Percentiles rank a stretch among this genome's conserved stretches.
Evolutionary conservation across 1,140 invertebrate genomes (phyloP).

Genomic region (Atta colombica): DNA sequence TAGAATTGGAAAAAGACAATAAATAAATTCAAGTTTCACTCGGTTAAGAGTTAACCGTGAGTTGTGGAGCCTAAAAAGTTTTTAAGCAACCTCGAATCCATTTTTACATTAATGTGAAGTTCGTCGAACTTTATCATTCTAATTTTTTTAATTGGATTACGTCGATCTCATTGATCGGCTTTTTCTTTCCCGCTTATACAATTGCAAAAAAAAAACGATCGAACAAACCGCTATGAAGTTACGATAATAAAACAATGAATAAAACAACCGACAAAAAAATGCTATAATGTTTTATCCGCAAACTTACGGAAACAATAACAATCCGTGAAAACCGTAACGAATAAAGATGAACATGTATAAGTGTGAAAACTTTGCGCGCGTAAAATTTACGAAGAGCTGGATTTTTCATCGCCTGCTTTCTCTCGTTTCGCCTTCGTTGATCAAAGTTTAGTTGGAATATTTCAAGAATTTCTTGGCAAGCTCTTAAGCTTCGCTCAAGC

Average conservation of each 20-base stretch:
- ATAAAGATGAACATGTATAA: not conserved
- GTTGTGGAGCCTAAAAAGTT: not conserved
- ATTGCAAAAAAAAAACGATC: constrained; percentile 3
- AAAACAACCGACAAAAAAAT: not conserved
- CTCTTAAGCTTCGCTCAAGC: not conserved
- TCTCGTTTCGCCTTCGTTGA: constrained; percentile 2
- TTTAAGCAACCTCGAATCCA: constrained; percentile 19
- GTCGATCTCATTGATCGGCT: constrained; percentile 23
- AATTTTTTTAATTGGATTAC: constrained; percentile 7
- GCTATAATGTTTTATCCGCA: not conserved
- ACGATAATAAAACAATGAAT: constrained; percentile 25
- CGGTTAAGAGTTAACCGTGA: too few species aligned
- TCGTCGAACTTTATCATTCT: not conserved
- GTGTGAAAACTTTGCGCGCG: not conserved
- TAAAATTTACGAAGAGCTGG: constrained; percentile 4
- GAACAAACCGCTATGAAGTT: not conserved
- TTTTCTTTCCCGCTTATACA: not conserved
- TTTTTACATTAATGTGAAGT: not conserved
- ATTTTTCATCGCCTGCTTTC: constrained; percentile 16
- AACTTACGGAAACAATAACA: constrained; percentile 34
- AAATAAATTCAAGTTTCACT: too few species aligned
- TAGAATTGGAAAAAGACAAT: too few species aligned
- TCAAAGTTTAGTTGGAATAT: constrained; percentile 33
- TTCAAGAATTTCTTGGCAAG: constrained; percentile 47
- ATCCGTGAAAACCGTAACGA: constrained; percentile 27